These are phyloP conservation scores for Drosophila jambulina DNA, from an alignment of 1,140 invertebrate species.

Conservation along the genomic window DNA sequence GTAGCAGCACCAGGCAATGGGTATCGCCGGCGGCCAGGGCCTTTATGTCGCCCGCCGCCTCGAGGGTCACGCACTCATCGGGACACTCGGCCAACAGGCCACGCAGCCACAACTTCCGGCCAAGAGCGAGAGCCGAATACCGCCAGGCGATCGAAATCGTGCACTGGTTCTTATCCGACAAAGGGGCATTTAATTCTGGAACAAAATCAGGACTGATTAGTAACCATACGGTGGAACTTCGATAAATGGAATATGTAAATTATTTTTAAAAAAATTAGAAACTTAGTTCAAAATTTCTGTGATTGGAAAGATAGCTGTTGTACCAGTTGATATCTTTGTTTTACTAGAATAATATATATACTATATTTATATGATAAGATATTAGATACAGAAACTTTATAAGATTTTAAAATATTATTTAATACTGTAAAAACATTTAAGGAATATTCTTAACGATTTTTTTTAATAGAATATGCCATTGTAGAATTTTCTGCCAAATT, in stretches of 20 bases:
- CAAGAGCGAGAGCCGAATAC: slow-evolving; percentile 63
- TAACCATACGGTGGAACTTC: slow-evolving; percentile 3
- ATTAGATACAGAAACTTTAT: neutral
- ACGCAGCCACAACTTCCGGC: slow-evolving; percentile 41
- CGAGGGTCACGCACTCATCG: slow-evolving; percentile 43
- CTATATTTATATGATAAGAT: too few relatives aligned
- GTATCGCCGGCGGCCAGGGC: slow-evolving; percentile 59
- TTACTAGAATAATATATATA: too few relatives aligned
- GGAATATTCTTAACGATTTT: too few relatives aligned
- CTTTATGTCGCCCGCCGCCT: slow-evolving; percentile 39
- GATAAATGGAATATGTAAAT: neutral
- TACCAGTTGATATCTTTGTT: too few relatives aligned
- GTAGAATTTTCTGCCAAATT: too few relatives aligned
- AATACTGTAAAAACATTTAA: neutral
- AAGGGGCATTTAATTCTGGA: slow-evolving; percentile 53
- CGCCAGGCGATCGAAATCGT: slow-evolving; percentile 68
- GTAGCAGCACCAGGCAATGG: slow-evolving; percentile 68
- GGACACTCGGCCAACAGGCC: slow-evolving; percentile 48
- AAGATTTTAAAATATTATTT: neutral
- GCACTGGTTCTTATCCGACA: slow-evolving; percentile 16
- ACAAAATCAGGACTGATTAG: slow-evolving; percentile 55
- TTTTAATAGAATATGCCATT: too few relatives aligned
- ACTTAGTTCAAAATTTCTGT: too few relatives aligned
- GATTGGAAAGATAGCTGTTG: too few relatives aligned
- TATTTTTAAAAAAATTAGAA: neutral